Percentiles rank a stretch among this genome's conserved stretches.
These are phyloP conservation scores for Ephydatia muelleri DNA, from an alignment of 37 sponge, comb jelly and placozoan genomes.

Conservation along the genomic window DNA sequence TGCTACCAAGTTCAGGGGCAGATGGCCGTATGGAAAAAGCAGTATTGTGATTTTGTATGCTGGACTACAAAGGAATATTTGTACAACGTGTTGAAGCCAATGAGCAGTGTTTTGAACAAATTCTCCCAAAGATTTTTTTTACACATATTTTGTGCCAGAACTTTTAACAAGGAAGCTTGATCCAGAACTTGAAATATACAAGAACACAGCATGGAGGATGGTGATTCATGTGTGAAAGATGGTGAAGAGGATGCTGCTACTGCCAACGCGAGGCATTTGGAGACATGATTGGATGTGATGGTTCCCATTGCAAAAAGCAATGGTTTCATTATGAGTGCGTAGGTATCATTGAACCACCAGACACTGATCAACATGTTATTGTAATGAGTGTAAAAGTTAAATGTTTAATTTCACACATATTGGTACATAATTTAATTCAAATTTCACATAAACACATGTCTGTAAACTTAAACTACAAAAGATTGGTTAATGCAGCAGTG, in stretches of 20 bases:
- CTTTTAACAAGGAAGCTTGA: too few relatives aligned
- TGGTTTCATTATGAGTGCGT: conserved; percentile 47
- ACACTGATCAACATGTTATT: neutral
- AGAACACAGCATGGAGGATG: too few relatives aligned
- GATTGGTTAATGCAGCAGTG: conserved; percentile 34
- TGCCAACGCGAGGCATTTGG: neutral
- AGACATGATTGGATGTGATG: too few relatives aligned
- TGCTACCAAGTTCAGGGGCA: conserved; percentile 48
- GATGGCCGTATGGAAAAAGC: conserved; percentile 12
- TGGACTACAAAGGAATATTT: conserved; percentile 37
- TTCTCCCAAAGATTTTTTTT: conserved; percentile 10
- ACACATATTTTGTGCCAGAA: too few relatives aligned
- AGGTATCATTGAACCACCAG: neutral
- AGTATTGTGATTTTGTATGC: conserved; percentile 34
- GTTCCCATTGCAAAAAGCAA: conserved; percentile 13
- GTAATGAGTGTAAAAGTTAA: conserved; percentile 27
- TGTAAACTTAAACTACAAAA: conserved; percentile 30
- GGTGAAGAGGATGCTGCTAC: neutral
- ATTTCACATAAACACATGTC: conserved; percentile 24
- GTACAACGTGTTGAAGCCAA: conserved; percentile 1
- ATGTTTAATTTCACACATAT: too few relatives aligned
- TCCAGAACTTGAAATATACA: too few relatives aligned
- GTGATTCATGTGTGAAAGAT: too few relatives aligned
- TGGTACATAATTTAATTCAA: neutral
- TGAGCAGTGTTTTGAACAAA: neutral